Evolutionary conservation across 2,797 vertebrate species (phyloP).

Genomic region (Uromys caudimaculatus): DNA sequence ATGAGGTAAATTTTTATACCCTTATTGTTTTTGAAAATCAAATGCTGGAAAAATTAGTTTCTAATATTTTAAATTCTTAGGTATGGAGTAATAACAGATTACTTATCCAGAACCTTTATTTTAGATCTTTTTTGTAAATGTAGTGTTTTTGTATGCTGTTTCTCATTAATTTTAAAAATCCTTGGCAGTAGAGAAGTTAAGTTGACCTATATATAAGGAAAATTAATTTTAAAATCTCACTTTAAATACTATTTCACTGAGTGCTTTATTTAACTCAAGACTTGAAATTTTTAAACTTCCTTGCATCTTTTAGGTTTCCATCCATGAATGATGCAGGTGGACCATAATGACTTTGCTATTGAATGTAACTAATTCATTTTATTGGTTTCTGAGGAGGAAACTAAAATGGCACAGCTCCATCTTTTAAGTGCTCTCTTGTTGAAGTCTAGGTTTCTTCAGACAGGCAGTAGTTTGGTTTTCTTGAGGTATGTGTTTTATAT

Average conservation of each 20-base stretch:
- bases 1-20: constrained; percentile 17
- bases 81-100: constrained; percentile 51
- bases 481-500: constrained; percentile 16
- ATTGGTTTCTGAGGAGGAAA: constrained; percentile 61
- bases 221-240: constrained; percentile 51
- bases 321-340: not conserved
- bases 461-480: constrained; percentile 54
- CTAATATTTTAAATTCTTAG: constrained; percentile 67
- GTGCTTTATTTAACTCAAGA: constrained; percentile 54
- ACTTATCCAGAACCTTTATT: constrained; percentile 66
- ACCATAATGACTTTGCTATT: constrained; percentile 10
- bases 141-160: constrained; percentile 44
- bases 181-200: constrained; percentile 42
- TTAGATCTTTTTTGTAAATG: constrained; percentile 62
- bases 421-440: constrained; percentile 34
- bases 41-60: constrained; percentile 62
- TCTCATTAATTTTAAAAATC: constrained; percentile 67
- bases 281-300: constrained; percentile 25
- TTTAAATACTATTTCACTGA: constrained; percentile 49
- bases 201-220: constrained; percentile 47
- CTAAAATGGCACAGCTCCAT: constrained; percentile 27
- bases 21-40: constrained; percentile 65
- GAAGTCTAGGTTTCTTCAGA: not conserved
- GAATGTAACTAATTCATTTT: constrained; percentile 36
- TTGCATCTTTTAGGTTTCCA: constrained; percentile 16